These are phyloP conservation scores for Pomatorhinus ruficollis DNA, from an alignment of 2,113 vertebrate genomes.

Conservation along the genomic window DNA sequence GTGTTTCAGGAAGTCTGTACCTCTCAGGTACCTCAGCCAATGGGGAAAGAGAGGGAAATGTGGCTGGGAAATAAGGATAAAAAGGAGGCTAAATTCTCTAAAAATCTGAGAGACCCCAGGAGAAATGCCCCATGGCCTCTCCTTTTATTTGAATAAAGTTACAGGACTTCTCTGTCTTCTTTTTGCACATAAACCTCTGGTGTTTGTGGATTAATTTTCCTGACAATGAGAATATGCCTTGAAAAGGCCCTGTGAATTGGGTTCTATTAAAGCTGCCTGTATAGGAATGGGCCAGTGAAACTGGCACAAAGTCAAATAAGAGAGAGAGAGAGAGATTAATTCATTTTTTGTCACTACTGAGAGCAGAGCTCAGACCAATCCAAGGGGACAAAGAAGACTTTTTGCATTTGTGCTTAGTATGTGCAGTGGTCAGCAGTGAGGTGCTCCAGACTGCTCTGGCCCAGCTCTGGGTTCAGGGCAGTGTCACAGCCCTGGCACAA, in stretches of 20 bases:
- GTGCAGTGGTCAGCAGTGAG: constrained; percentile 21
- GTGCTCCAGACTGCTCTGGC: constrained; percentile 17
- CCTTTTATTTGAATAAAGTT: not conserved
- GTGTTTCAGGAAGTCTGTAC: not conserved
- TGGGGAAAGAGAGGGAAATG: not conserved
- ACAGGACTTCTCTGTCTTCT: not conserved
- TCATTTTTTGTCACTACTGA: not conserved
- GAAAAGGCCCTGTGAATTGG: not conserved
- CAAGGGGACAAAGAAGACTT: not conserved
- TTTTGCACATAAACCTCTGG: not conserved
- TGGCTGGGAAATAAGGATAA: not conserved
- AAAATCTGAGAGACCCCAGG: not conserved
- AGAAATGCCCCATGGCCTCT: not conserved
- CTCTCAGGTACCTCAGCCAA: not conserved
- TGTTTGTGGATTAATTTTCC: not conserved
- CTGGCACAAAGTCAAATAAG: not conserved
- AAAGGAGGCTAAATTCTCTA: not conserved
- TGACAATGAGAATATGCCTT: not conserved
- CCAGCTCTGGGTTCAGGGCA: constrained; percentile 7
- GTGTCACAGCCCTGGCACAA: not conserved
- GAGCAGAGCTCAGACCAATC: not conserved
- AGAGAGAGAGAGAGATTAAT: not conserved
- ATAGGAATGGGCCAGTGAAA: not conserved
- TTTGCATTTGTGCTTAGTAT: not conserved
- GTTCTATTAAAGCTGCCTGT: not conserved